phyloP scores from a whole-genome alignment of 2,888 invertebrate genomes.

The Spodoptera littoralis region DNA sequence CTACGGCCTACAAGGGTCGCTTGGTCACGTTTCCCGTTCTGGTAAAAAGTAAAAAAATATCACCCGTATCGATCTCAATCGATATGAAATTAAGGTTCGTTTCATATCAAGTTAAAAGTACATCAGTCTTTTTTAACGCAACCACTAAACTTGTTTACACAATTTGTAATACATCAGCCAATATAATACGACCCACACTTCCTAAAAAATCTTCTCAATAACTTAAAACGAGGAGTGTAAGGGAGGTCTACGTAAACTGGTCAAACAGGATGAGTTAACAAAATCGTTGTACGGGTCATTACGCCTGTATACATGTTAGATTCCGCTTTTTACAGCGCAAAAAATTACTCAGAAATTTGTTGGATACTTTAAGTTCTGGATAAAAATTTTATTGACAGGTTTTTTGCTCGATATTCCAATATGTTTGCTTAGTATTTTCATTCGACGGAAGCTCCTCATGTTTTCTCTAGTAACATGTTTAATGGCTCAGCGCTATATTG shows the following conservation, averaged over 20 bases:
- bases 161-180: conserved; percentile 68
- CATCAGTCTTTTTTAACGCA: conserved; percentile 75
- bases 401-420: conserved; percentile 14
- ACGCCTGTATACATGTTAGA: conserved; percentile 67
- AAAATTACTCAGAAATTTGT: conserved; percentile 58
- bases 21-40: too few relatives aligned
- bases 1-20: too few relatives aligned
- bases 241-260: conserved; percentile 58
- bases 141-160: conserved; percentile 74
- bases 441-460: too few relatives aligned
- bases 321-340: conserved; percentile 68
- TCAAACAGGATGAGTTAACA: conserved; percentile 72
- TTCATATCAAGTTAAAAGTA: conserved; percentile 67
- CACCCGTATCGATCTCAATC: conserved; percentile 16
- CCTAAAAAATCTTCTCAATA: not conserved
- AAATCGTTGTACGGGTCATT: conserved; percentile 78
- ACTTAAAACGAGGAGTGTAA: not conserved
- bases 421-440: not conserved
- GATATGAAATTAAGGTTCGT: conserved; percentile 51
- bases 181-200: conserved; percentile 34
- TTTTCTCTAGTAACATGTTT: too few relatives aligned
- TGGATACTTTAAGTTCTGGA: conserved; percentile 28
- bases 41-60: not conserved
- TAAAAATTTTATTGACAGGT: conserved; percentile 31
- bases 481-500: too few relatives aligned